Conservation (phyloP, 2,888 invertebrate genomes). For the Eupsilia transversa region DNA sequence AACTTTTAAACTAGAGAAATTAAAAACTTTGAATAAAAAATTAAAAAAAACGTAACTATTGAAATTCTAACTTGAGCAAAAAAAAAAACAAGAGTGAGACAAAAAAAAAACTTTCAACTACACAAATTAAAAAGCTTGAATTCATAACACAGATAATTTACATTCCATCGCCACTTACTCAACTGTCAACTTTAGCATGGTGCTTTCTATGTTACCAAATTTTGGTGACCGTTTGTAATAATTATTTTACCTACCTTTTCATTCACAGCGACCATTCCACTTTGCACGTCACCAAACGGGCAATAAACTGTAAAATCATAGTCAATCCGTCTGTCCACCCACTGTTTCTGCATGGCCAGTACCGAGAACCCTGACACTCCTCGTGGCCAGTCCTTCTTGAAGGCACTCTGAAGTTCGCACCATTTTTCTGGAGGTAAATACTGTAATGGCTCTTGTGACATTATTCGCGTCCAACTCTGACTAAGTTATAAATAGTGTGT, state of each 20-base stretch:
- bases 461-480: slow-evolving; percentile 26
- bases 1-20: no score
- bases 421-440: slow-evolving; percentile 71
- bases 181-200: background rate
- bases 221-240: background rate
- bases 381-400: slow-evolving; percentile 75
- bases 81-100: no score
- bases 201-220: background rate
- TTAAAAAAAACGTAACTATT: no score
- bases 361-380: slow-evolving; percentile 78
- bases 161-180: background rate
- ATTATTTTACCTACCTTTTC: slow-evolving; percentile 70
- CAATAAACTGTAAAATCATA: slow-evolving; percentile 81
- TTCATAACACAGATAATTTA: background rate
- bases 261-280: slow-evolving; percentile 81
- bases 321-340: slow-evolving; percentile 71
- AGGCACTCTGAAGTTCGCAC: slow-evolving; percentile 70
- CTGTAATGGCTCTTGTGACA: slow-evolving; percentile 64
- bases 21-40: no score
- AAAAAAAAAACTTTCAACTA: background rate
- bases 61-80: no score
- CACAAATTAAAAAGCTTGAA: background rate
- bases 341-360: slow-evolving; percentile 78
- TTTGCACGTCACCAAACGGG: slow-evolving; percentile 79
- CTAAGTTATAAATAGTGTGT: slow-evolving; percentile 34